Evolutionary conservation across 2,113 vertebrate genomes (phyloP).

Genomic region (Shinisaurus crocodilurus): DNA sequence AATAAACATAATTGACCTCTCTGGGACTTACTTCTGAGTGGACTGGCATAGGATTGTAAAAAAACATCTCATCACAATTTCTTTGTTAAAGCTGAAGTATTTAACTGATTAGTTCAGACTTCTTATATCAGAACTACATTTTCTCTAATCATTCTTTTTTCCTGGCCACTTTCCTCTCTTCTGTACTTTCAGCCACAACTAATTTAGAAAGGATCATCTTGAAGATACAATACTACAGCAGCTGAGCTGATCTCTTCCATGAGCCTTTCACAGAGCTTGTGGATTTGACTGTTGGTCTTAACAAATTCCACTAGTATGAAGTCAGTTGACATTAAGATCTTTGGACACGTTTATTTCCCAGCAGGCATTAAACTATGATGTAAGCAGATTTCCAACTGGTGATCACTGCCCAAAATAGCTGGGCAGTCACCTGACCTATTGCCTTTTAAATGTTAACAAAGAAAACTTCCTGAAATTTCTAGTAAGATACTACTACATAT

Average conservation of each 20-base stretch:
- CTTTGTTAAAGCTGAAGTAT: background rate
- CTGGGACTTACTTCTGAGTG: background rate
- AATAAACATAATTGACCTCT: background rate
- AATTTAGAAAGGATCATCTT: fast-evolving
- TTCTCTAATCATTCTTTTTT: background rate
- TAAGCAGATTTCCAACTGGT: background rate
- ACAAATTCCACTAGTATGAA: conserved; percentile 7
- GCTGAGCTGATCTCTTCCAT: fast-evolving
- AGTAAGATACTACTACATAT: background rate
- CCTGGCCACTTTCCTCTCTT: fast-evolving
- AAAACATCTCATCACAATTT: background rate
- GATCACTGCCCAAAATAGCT: conserved; percentile 7
- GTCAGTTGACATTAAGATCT: background rate
- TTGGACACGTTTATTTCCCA: background rate
- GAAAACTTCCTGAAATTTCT: background rate
- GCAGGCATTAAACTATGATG: background rate
- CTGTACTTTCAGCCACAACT: background rate
- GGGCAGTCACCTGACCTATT: background rate
- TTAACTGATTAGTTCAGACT: background rate
- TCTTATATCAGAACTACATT: background rate
- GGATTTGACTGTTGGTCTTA: background rate
- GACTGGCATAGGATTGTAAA: background rate
- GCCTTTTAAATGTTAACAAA: background rate
- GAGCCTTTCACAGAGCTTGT: background rate
- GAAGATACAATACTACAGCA: background rate